These are phyloP conservation scores for Beris morrisii DNA, from an alignment of 2,888 invertebrate species.

Conservation along the genomic window DNA sequence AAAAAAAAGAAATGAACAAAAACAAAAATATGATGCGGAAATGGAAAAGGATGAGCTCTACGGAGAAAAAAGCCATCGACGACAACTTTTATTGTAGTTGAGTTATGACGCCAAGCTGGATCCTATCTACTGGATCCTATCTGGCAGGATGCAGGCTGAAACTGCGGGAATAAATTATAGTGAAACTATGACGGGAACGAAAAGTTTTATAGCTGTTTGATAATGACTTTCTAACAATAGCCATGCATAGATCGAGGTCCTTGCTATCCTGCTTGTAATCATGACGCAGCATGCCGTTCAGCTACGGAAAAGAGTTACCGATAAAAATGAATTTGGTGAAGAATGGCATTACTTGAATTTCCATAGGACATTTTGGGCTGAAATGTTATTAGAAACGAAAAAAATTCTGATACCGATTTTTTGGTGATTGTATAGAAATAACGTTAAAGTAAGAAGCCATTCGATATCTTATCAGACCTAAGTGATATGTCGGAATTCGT, in stretches of 20 bases:
- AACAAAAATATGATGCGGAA: slow-evolving; percentile 4
- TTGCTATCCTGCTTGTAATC: no score
- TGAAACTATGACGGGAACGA: slow-evolving; percentile 15
- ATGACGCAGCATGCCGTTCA: no score
- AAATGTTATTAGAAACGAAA: no score
- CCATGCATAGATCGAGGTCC: neutral
- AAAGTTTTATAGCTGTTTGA: slow-evolving; percentile 28
- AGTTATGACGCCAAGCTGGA: slow-evolving; percentile 14
- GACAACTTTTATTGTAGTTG: slow-evolving; percentile 30
- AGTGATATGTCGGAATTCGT: no score
- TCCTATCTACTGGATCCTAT: neutral
- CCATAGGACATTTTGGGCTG: no score
- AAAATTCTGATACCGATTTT: no score
- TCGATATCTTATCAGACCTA: no score
- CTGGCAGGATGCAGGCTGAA: slow-evolving; percentile 12
- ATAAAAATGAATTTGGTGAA: no score
- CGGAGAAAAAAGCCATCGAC: slow-evolving; percentile 6
- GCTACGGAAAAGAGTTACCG: no score
- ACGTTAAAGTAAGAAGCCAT: no score
- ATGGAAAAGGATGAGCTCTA: neutral
- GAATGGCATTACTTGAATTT: no score
- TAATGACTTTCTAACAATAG: slow-evolving; percentile 19
- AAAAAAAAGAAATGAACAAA: slow-evolving; percentile 3
- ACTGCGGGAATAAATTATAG: slow-evolving; percentile 16
- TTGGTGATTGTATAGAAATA: no score